Evolutionary conservation across 1,140 invertebrate species (phyloP), one percentile per base, ranked within the genome.

Genomic region (Phymorhynchus buccinoides): DNA sequence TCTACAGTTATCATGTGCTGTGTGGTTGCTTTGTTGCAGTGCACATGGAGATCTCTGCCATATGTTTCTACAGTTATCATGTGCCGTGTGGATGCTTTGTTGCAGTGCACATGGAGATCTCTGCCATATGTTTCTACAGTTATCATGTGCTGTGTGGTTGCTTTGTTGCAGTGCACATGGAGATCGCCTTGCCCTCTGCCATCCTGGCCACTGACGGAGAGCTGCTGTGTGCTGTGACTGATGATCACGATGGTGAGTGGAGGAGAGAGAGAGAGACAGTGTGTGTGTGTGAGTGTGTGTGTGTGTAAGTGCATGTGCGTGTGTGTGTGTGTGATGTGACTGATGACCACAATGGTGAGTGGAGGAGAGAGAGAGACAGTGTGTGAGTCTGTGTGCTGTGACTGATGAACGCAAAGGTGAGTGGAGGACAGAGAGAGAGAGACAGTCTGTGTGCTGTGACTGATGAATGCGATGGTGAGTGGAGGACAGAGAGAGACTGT

Each of bases 141-240:
- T n/a, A n/a, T n/a, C n/a, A n/a, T n/a, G n/a, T n/a, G n/a, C n/a
- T n/a, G n/a, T n/a, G 75, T 77, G 39, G 35, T 4, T 32, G 18
- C 22, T 14, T 56, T 56, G 16, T 66, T 81, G 32, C 86, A 92
- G 91, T 92, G 14, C 37, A 84, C 16, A 91, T 91, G 91, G 89
- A 75, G 86, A 94, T 96, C 52, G 92, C 94, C 3, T 88, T 96
- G 48, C 91, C 93, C 66, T 90, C 95, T 1, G 89, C 91, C 22
- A 91, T 93, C 2, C 39, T 83, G 62, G 90, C 94, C 7, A 95
- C 95, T 27, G 94, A 94, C 32, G 81, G 81, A 22, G 81, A 83
- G 62, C 94, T 95, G 56, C 95, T 96, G 93, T 95, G 96, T 82
- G 95, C 94, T 35, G 95, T 97, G 88, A 95, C 77, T 3, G 41